Evolutionary conservation across 2,888 invertebrate species (phyloP), one percentile per base, ranked within the genome.

Genomic region (Seladonia tumulorum): DNA sequence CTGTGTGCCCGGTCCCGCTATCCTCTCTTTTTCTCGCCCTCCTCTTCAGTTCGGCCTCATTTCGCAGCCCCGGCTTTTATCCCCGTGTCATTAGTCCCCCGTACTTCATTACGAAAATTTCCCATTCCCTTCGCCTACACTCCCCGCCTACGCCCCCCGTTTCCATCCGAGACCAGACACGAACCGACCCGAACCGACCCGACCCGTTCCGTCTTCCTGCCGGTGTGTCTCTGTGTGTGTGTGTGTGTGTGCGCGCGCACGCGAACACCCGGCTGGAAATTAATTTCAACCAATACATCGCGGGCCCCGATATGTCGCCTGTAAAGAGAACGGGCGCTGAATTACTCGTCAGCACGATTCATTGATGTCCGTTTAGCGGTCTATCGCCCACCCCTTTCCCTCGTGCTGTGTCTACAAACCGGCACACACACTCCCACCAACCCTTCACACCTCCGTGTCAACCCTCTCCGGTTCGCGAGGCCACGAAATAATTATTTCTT

Each of bases 21-120:
- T 72, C 79, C 81, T 77, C 68, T 74, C 78, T 81, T 79, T 74
- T 60, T 53, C 76, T 10, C 81, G 70, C 77, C 68, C 76, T 42
- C 39, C 83, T 66, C 80, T 76, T 74, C 83, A 49, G 60, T 83
- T 79, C 82, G 75, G 88, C 80, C 83, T 88, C 79, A 63, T 87
- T 85, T 87, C 79, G 53, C 70, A 79, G 70, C 39, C 74, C 74
- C 57, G 66, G 77, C 85, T 87, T 88, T 88, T 82, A 87, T 82
- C 68, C 82, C 49, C 88, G 82, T 85, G 82, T 87, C 81, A 83
- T 82, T 83, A 85, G 88, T 83, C 83, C 68, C 73, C 81, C 78
- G 77, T 79, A 60, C 83, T 85, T 82, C 79, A 79, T 85, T 79
- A 78, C 81, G 83, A 87, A 86, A 86, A 87, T 86, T 80, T 86